Evolutionary conservation across 2,113 vertebrate species (phyloP), one percentile per base, ranked within the genome.

Genomic region (Hoplias malabaricus): DNA sequence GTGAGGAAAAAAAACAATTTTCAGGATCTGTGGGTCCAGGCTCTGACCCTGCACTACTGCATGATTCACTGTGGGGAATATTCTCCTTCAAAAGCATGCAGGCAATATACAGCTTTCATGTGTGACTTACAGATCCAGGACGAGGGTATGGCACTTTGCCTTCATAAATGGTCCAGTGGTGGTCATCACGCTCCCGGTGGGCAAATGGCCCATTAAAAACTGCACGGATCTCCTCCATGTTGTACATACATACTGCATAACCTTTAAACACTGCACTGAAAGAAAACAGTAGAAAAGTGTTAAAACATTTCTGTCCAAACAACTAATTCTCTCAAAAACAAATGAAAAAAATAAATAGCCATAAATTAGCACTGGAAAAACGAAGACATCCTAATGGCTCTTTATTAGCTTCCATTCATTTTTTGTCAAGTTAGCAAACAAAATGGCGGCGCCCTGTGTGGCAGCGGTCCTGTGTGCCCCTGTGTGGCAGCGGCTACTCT

Each of bases 141-240:
- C 97, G 92, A n/a, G 98, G 98, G 65, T 95, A 98, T 33, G 98
- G 98, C 12, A 99, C 94, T 89, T 90, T 95, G 59, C 95, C 95
- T 86, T 99, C 96, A 2, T 96, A 97, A 2, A 95, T 85, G 71
- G 92, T 94, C 96, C 98, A 99, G 78, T 98, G 96, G 81, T 98
- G 97, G 76, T 97, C 95, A 10, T 94, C 93, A 74, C 91, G 94
- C 87, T 98, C 96, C 46, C 96, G 92, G 84, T 96, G 94, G 14
- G 96, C 96, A 40, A 96, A 99, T 0, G 95, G 96, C 73, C 97
- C 97, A 16, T 98, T 98, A 82, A 99, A 99, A 33, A 95, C 95
- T 19, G 94, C 96, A 79, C 97, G 92, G 69, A 99, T 92, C 46
- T 95, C 96, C 2, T 96, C 93, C 96, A 98, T 98, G 66, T 93